Evolutionary conservation across 2,113 vertebrate genomes (phyloP), one percentile per base, ranked within the genome.

Genomic region (Penelope pileata): DNA sequence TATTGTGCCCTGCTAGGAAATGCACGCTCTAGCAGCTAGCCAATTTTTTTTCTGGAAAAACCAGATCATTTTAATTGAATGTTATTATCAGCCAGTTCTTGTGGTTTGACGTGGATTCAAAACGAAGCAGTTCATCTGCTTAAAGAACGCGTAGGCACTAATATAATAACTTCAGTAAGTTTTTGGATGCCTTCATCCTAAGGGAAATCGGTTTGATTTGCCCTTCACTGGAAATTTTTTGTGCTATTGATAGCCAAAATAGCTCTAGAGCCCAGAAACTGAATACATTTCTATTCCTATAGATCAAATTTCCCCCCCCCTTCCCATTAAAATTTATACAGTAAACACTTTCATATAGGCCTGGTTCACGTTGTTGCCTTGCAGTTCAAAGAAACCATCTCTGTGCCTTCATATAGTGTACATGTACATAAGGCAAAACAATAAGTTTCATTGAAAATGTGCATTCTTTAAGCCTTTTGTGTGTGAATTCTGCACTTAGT

Each of bases 51-150:
- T 90, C 79, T 86, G 42, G 90, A 81, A 83, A 76, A 84, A 85
- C 22, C 0, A 86, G 91, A 67, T 96, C 47, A 16, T 93, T 91
- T 91, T 86, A 95, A 94, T 77, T 90, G 94, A 78, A 7, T 70
- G 90, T 64, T 96, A 77, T 77, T 77, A 93, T 96, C 90, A 96
- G 64, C 88, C 91, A 64, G 90, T 83, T 84, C 90, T 85, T 88
- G 95, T 86, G 96, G 90, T 88, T 96, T 96, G 94, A 93, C 34
- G 2, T 29, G 75, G 70, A 80, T 92, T 94, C 92, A 93, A 91
- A 89, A 83, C 12, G 58, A 77, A 93, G 88, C 88, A 56, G 91
- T 88, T 97, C 75, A 59, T 93, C 94, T 70, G 53, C 86, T 79
- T 70, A 36, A 51, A 84, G 89, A 92, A 83, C 15, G 79, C 22